Base-by-base conservation (phyloP, 1,140 invertebrate genomes). In the Pseudomyrmex pallidus region DNA sequence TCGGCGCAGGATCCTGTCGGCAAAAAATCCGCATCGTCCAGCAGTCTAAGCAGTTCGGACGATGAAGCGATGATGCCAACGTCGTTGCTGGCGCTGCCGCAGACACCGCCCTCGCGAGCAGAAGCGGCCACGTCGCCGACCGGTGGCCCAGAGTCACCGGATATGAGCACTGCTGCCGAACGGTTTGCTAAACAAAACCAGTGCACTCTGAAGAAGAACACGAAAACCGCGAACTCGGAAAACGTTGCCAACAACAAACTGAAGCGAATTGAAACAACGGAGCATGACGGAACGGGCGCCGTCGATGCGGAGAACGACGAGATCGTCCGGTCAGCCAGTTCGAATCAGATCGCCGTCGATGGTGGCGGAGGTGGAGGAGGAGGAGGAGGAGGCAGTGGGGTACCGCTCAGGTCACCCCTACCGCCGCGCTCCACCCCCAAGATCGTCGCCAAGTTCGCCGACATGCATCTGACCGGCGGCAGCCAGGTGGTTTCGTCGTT, bases 141-240 rank as follows among this genome's bases (percentile, higher is more conserved):
- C 5, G 90, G 88, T 7, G 95, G 95, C 2, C 95, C 95, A 0
- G 96, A 96, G 54, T 96, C 96, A 46, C 96, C 96, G 0, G 96
- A 97, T 74, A 96, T 96, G 95, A 96, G 96, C 52, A 97, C 96
- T 1, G 96, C 96, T 0, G 96, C 96, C 0, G 96, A 97, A 90
- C 93, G 96, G 10, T 97, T 97, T 89, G 96, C 96, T 9, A 96
- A 96, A 88, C 96, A 97, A 74, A 97, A 97, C 90, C 97, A 98
- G 92, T 97, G 96, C 83, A 98, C 97, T 0, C 93, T 98, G 62
- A 97, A 97, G 91, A 98, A 98, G 89, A 97, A 96, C 82, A 96
- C 95, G 0, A 96, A 96, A 77, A 93, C 91, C 0, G 62, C 12
- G 17, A 91, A 83, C 68, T 59, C 68, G 46, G 85, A 87, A 12